Conservation (phyloP, 2,113 vertebrate species). For the Pteruthius melanotis region DNA sequence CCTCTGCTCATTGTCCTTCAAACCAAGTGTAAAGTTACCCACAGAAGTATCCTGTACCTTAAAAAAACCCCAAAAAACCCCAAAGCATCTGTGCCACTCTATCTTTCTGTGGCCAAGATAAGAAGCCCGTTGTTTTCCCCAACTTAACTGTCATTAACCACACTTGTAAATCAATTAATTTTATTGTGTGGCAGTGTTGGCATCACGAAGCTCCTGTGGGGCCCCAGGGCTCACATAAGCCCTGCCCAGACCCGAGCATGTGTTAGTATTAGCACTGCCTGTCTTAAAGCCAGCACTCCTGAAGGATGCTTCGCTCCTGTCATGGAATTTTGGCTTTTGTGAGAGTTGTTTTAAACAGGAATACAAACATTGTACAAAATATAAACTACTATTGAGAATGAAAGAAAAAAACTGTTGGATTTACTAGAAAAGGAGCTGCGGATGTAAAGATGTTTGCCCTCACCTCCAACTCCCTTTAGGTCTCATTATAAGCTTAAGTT, state of each 20-base stretch:
- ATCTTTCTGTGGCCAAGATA: background rate
- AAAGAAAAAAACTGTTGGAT: background rate
- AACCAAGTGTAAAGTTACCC: background rate
- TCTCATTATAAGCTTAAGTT: background rate
- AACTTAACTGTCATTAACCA: background rate
- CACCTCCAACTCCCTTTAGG: background rate
- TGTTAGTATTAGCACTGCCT: background rate
- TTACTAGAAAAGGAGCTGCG: background rate
- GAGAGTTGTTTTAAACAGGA: background rate
- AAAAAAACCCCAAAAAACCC: background rate
- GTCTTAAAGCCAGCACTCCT: background rate
- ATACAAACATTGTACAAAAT: background rate
- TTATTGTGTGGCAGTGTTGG: fast-evolving
- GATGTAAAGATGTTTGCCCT: background rate
- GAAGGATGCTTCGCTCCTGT: background rate
- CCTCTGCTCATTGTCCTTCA: background rate
- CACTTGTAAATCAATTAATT: background rate
- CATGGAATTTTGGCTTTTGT: background rate
- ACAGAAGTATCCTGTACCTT: background rate
- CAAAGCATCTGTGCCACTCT: background rate
- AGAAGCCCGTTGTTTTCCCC: background rate
- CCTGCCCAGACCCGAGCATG: fast-evolving
- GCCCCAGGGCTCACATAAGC: fast-evolving
- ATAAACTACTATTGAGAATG: background rate
- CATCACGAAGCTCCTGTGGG: background rate